A percentile compares a stretch with the other conserved stretches of the same genome.
Conservation (phyloP, 1,140 invertebrate genomes). For the Lutraria rhynchaena region DNA sequence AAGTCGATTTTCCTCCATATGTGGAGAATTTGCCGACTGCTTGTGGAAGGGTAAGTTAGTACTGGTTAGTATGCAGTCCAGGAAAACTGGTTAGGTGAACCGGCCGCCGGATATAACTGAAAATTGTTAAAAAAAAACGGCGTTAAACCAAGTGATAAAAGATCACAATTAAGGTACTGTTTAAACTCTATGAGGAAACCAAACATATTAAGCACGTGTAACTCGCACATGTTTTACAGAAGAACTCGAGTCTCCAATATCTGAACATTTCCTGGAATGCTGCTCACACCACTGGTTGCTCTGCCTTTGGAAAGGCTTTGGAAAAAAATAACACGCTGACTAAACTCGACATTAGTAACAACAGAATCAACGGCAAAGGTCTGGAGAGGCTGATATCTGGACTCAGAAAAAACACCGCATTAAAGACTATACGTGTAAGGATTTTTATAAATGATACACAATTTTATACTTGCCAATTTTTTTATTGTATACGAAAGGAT, state of each 20-base stretch:
- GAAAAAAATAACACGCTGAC: slow-evolving; percentile 61
- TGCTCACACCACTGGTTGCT: slow-evolving; percentile 60
- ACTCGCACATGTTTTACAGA: slow-evolving; percentile 38
- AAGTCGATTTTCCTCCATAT: too few relatives aligned
- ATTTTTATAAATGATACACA: too few relatives aligned
- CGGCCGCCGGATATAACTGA: too few relatives aligned
- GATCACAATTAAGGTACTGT: not conserved
- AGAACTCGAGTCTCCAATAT: slow-evolving; percentile 53
- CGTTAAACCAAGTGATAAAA: not conserved
- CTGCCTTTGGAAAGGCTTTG: slow-evolving; percentile 63
- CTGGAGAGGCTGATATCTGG: slow-evolving; percentile 58
- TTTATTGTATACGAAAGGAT: too few relatives aligned
- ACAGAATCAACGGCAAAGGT: slow-evolving; percentile 62
- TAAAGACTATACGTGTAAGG: slow-evolving; percentile 58
- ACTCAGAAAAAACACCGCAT: slow-evolving; percentile 62
- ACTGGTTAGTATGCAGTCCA: too few relatives aligned
- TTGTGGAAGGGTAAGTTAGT: not conserved
- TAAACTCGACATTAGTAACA: slow-evolving; percentile 65
- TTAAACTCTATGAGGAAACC: not conserved
- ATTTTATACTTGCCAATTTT: too few relatives aligned
- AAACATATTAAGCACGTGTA: not conserved
- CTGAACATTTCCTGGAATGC: slow-evolving; percentile 71
- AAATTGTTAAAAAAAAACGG: not conserved
- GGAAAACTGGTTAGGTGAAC: too few relatives aligned
- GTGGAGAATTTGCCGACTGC: too few relatives aligned